These are phyloP conservation scores for Caenorhabditis sp. DNA, from an alignment of 2,888 invertebrate genomes.

Conservation along the genomic window DNA sequence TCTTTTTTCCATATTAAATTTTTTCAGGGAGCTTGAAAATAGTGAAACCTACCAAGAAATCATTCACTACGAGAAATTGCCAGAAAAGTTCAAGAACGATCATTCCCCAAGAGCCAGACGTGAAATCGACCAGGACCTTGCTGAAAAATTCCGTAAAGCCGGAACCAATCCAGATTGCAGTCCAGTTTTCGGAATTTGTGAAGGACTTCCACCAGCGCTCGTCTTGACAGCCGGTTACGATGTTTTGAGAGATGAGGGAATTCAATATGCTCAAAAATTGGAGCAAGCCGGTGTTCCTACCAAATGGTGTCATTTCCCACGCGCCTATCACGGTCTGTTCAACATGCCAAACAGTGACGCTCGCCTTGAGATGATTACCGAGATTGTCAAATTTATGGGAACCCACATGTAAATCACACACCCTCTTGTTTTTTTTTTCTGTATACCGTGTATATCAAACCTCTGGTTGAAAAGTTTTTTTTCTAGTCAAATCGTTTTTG, in stretches of 20 bases:
- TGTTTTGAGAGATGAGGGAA: conserved; percentile 65
- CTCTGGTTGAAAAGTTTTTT: not conserved
- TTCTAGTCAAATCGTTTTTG: not conserved
- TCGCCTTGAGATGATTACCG: conserved; percentile 55
- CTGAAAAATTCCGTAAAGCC: conserved; percentile 28
- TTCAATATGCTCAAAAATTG: conserved; percentile 58
- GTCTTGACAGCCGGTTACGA: conserved; percentile 65
- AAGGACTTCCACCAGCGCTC: conserved; percentile 58
- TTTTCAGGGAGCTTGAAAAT: conserved; percentile 20
- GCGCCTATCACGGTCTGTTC: conserved; percentile 62
- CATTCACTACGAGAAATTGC: conserved; percentile 5
- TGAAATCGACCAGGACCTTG: conserved; percentile 30
- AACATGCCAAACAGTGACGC: conserved; percentile 62
- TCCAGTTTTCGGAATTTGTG: conserved; percentile 58
- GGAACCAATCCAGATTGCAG: conserved; percentile 58
- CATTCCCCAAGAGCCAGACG: conserved; percentile 6
- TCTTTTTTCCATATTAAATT: no score
- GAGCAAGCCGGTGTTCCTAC: conserved; percentile 45
- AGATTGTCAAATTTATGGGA: conserved; percentile 45
- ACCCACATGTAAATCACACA: conserved; percentile 3
- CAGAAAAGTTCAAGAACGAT: conserved; percentile 15
- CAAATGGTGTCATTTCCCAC: conserved; percentile 50
- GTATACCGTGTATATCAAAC: not conserved
- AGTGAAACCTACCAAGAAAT: conserved; percentile 13
- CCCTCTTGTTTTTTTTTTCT: no score